Evolutionary conservation across 37 sponge, comb jelly and placozoan genomes (phyloP), one percentile per base, ranked within the genome.

Genomic region (Eunapius fragilis): DNA sequence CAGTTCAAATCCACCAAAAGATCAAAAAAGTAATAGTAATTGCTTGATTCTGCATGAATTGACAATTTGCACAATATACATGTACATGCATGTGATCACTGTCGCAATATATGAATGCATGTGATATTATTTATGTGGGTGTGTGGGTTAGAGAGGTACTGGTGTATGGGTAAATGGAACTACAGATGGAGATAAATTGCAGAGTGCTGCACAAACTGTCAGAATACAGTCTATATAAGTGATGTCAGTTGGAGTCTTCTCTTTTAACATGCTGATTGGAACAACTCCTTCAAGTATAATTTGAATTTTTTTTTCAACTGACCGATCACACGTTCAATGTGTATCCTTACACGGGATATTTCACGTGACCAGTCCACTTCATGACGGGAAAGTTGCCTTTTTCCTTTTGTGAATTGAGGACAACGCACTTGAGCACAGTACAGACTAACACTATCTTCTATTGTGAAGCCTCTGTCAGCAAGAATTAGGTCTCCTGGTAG

Each of bases 391-490:
- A 87, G 68, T 72, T 87, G 87, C 81, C 72, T 87, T 35, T 80
- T 80, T 13, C 87, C 81, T 80, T 36, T 80, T 25, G 87, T 87
- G 67, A 80, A 87, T 11, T 77, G 76, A 25, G 74, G 87, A 12
- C 80, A 72, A 24, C 47, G 35, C 33, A 87, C 76, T 35, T 87
- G 79, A n/a, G 84, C 89, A 89, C 89, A 82, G 48, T 47, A 87
- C 70, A 82, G 25, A 30, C 82, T 82, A 34, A 38, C 88, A 82
- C 75, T 81, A 23, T 82, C 82, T 35, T 75, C 33, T 47, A 87
- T 74, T 23, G 50, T 81, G 33, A 87, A 87, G 25, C 88, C 88
- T 37, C 88, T 83, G 68, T 87, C 88, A 26, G 88, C 88, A 11
- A 87, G 68, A 71, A 87, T 74, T 32, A 41, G 41, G 41, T 84